These are phyloP conservation scores for Andrena marginata DNA, from an alignment of 2,888 invertebrate species.

Conservation along the genomic window DNA sequence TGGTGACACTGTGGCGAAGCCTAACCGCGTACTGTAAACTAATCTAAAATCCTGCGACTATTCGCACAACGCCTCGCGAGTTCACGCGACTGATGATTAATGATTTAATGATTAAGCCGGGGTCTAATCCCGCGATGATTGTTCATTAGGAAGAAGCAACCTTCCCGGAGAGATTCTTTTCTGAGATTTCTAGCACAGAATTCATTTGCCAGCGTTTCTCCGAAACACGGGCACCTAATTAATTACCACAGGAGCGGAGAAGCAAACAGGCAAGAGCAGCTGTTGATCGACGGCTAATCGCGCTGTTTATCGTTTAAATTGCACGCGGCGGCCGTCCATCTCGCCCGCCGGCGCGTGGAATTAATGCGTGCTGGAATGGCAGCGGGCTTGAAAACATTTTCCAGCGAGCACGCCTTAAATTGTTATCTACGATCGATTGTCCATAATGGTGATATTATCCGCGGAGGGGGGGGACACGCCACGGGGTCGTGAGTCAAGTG, in stretches of 20 bases:
- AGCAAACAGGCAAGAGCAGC: neutral
- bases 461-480: slow-evolving; percentile 52
- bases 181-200: neutral
- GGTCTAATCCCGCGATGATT: slow-evolving; percentile 1
- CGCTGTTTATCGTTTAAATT: slow-evolving; percentile 40
- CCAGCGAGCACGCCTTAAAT: slow-evolving; percentile 51
- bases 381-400: slow-evolving; percentile 21
- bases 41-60: slow-evolving; percentile 51
- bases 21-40: no score
- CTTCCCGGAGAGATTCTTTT: neutral
- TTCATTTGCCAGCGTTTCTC: neutral
- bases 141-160: neutral
- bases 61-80: slow-evolving; percentile 31
- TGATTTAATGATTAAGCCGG: slow-evolving; percentile 10
- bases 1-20: no score
- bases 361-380: slow-evolving; percentile 27
- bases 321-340: slow-evolving; percentile 27
- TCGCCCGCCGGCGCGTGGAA: slow-evolving; percentile 20
- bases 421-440: slow-evolving; percentile 63
- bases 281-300: slow-evolving; percentile 47
- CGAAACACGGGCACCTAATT: neutral
- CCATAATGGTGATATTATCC: slow-evolving; percentile 64
- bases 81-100: slow-evolving; percentile 52
- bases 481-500: slow-evolving; percentile 64
- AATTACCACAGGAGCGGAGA: neutral